Base-by-base conservation (phyloP, 2,888 invertebrate genomes). In the Drosophila nr. fundita region DNA sequence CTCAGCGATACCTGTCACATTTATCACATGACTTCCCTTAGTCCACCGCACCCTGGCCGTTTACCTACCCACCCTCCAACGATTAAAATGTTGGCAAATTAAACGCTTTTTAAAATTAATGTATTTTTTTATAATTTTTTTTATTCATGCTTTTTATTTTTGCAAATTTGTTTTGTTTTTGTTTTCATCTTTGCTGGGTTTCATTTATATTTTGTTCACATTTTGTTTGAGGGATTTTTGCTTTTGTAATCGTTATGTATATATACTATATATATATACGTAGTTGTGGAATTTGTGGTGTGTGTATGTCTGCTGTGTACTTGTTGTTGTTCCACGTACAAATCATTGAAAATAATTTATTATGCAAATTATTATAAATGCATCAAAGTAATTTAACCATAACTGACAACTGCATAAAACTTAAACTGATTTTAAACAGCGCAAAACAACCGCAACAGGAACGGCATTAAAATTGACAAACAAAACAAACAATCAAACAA, bases 301-400 rank as follows among this genome's bases (percentile, higher is more conserved):
- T 67, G 36, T 61, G 21, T 68, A 32, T 61, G 52, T 63, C 48
- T 58, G 40, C 68, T 48, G 58, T 60, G 60, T 62, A 59, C 24
- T 61, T 64, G 48, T 64, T 74, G 63, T 64, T 66, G 68, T 59
- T 71, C 48, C 68, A 70, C 60, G 71, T 57, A 61, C 61, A 85
- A 89, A 85, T 83, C 87, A 89, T 88, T 88, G 80, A 73, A 83
- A 69, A 83, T 80, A 83, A 87, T 87, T 89, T 85, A 79, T 87
- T 87, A 87, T 89, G 86, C 86, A 87, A 89, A 87, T 89, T 85
- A 82, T 83, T 69, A 82, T 89, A 89, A 85, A 87, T 87, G 87
- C 75, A 86, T 88, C 87, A 75, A 78, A 84, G 84, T 64, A 87
- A 87, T 86, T 87, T 84, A 68, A 49, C 74, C 66, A 83, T 83